phyloP scores from a whole-genome alignment of 2,113 vertebrate species.

The Melanostigma gelatinosum region DNA sequence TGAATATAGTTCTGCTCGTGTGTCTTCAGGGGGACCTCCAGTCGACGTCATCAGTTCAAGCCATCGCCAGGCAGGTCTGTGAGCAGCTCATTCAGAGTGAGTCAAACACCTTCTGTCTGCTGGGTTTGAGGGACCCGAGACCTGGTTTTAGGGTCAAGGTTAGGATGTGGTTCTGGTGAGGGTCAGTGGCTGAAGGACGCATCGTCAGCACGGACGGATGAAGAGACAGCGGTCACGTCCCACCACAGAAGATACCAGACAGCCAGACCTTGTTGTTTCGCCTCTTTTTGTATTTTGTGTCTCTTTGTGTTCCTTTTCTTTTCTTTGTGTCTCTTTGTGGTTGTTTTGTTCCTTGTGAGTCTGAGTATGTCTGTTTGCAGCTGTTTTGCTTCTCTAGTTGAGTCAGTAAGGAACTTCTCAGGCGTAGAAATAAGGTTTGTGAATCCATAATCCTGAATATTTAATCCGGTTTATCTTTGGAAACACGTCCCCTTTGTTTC shows the following conservation, averaged over 20 bases:
- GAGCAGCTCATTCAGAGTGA: slow-evolving; percentile 98
- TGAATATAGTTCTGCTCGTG: not conserved
- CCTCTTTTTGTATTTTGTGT: no score
- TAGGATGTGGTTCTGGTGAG: not conserved
- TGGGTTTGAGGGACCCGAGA: not conserved
- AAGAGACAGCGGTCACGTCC: no score
- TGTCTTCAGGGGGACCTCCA: slow-evolving; percentile 91
- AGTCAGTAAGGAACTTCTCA: not conserved
- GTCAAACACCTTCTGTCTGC: slow-evolving; percentile 31
- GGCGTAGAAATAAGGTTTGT: not conserved
- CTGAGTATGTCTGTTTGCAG: no score
- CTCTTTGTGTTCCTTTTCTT: no score
- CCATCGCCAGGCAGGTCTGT: slow-evolving; percentile 94
- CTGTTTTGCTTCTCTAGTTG: no score
- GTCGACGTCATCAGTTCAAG: slow-evolving; percentile 91
- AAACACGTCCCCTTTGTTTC: not conserved
- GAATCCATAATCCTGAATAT: not conserved
- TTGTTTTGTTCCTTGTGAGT: no score
- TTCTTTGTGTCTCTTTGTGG: no score
- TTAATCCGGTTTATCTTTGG: not conserved
- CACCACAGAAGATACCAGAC: no score
- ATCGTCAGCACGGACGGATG: not conserved
- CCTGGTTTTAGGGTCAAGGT: not conserved
- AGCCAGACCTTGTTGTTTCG: no score
- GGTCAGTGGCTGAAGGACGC: not conserved